Conservation (phyloP, 2,888 invertebrate species). For the Parochlus steinenii region DNA sequence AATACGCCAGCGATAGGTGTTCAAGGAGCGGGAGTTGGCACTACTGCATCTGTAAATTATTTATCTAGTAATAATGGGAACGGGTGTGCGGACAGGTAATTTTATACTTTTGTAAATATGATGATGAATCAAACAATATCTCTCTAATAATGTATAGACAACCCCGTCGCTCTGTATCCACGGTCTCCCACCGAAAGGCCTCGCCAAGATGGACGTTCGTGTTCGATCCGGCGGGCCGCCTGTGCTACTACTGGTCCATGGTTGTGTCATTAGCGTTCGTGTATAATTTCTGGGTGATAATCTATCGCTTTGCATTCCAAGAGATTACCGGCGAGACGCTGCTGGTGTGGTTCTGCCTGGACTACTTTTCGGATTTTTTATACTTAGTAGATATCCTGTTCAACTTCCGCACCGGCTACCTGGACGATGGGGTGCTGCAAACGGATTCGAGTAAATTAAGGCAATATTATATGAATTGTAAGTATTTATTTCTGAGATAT, state of each 20-base stretch:
- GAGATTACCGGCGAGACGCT: conserved; percentile 89
- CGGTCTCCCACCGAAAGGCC: conserved; percentile 12
- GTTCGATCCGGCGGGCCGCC: conserved; percentile 92
- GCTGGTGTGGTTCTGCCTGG: conserved; percentile 90
- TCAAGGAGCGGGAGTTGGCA: conserved; percentile 36
- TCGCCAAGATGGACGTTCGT: conserved; percentile 78
- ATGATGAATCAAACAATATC: too few species aligned
- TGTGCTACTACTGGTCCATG: conserved; percentile 96
- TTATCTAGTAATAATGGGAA: conserved; percentile 29
- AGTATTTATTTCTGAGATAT: too few species aligned
- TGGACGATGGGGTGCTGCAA: conserved; percentile 95
- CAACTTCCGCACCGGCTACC: conserved; percentile 92
- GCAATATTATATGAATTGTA: conserved; percentile 96
- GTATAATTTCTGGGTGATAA: conserved; percentile 96
- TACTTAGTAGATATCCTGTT: conserved; percentile 93
- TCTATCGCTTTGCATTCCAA: conserved; percentile 97
- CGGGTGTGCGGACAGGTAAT: conserved; percentile 44
- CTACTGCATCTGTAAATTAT: conserved; percentile 40
- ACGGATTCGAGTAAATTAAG: conserved; percentile 87
- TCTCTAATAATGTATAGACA: conserved; percentile 1
- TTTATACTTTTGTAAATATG: too few species aligned
- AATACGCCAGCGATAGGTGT: conserved; percentile 31
- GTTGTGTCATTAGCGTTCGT: conserved; percentile 90
- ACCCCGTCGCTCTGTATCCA: conserved; percentile 9
- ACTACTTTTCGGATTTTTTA: conserved; percentile 91